Base-by-base conservation (phyloP, 1,140 invertebrate species). In the Magallana angulata region DNA sequence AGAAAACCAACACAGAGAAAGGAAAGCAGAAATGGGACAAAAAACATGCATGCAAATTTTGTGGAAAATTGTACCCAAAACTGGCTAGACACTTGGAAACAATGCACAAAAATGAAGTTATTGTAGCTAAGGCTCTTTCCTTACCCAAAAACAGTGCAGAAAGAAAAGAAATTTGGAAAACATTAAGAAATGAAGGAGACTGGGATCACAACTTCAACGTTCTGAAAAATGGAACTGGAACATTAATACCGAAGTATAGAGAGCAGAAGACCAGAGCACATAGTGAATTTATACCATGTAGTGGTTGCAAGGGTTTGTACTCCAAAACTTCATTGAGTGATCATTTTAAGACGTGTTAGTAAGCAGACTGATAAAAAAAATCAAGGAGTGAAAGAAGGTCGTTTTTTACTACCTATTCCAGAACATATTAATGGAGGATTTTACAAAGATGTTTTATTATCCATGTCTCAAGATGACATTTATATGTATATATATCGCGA, bases 221-320 rank as follows among this genome's bases (percentile, higher is more conserved):
- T 48, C 24, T 85, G 36, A n/a, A 85, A 56, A 68, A 64, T 68
- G 62, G 62, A 24, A 9, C 64, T 9, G 84, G 84, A 30, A 16
- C n/a, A 14, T 11, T 85, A 11, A 85, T 85, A 48, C 18, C 84
- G 71, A 85, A 85, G 56, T 85, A 85, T 18, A 24, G 84, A 36
- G 30, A 36, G 30, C 9, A 59, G 16, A 24, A 16, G 30, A 8
- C 18, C 11, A 9, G 36, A 68, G 14, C 59, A 16, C 36, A 85
- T 48, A 48, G 36, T 11, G 56, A 85, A 7, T 68, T 68, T 68
- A 36, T 85, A 68, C 62, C 84, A 68, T 85, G 84, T 68, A 57
- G 14, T 16, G 9, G 9, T 57, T 85, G 84, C 59, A 11, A 68
- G 11, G 59, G 18, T 16, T 36, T 68, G 7, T 85, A 48, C 36